A percentile compares a stretch with the other conserved stretches of the same genome.
phyloP scores from a whole-genome alignment of 2,797 vertebrate species.

The Garrulus glandarius region DNA sequence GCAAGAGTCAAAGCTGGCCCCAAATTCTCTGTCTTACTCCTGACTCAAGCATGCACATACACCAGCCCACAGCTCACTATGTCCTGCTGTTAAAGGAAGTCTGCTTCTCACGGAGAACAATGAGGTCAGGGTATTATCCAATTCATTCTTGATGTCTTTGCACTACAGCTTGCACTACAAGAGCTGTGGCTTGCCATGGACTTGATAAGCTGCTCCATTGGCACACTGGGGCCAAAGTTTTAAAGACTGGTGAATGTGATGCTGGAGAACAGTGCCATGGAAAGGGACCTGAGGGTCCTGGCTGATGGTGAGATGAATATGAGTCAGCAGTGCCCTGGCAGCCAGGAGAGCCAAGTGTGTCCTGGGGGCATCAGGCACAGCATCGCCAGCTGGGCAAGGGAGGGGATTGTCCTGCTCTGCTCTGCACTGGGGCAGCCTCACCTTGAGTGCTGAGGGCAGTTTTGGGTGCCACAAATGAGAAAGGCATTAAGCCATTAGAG shows the following conservation, averaged over 20 bases:
- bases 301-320: accelerated
- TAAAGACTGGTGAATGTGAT: not conserved
- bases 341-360: not conserved
- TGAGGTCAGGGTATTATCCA: not conserved
- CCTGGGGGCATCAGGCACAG: not conserved
- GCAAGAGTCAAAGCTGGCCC: not conserved
- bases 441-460: accelerated
- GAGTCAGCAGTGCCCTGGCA: not conserved
- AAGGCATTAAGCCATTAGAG: accelerated
- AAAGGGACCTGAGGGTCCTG: not conserved
- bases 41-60: accelerated
- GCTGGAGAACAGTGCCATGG: accelerated
- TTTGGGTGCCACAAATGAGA: accelerated
- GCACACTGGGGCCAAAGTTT: not conserved
- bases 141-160: not conserved
- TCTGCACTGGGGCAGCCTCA: not conserved
- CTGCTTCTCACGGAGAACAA: not conserved
- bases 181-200: not conserved
- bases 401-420: not conserved
- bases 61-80: not conserved
- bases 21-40: not conserved
- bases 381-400: accelerated
- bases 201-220: not conserved
- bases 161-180: not conserved
- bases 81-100: not conserved